Conservation (phyloP, 2,797 vertebrate species). For the Parauchenoglanis ngamensis region DNA sequence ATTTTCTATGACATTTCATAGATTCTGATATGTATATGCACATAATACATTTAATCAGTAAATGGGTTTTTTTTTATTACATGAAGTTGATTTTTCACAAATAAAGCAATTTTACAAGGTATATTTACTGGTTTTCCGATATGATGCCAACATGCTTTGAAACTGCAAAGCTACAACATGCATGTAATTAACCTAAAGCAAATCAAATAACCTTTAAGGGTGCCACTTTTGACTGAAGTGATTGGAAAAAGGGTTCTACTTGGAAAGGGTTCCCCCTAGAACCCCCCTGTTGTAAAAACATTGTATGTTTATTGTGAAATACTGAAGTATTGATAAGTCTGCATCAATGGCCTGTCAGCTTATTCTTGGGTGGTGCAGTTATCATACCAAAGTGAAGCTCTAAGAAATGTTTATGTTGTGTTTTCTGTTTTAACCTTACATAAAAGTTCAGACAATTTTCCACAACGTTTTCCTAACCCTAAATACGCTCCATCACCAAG, state of each 20-base stretch:
- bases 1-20: slow-evolving; percentile 4
- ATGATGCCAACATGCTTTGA: background rate
- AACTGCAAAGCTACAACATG: background rate
- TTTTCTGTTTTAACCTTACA: background rate
- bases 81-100: slow-evolving; percentile 33
- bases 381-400: background rate
- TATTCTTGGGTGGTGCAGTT: background rate
- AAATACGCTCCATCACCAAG: background rate
- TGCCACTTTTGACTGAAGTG: background rate
- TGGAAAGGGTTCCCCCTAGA: background rate
- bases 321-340: background rate
- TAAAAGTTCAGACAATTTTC: background rate
- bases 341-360: background rate
- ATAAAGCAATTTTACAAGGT: slow-evolving; percentile 41
- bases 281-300: background rate
- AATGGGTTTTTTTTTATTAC: slow-evolving; percentile 30
- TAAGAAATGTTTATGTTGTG: background rate
- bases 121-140: background rate
- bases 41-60: background rate
- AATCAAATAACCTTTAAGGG: no score
- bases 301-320: background rate
- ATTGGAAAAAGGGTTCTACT: background rate
- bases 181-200: background rate
- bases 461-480: background rate
- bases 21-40: background rate